Conservation (phyloP, 2,113 vertebrate species). For the Xiphophorus maculatus region DNA sequence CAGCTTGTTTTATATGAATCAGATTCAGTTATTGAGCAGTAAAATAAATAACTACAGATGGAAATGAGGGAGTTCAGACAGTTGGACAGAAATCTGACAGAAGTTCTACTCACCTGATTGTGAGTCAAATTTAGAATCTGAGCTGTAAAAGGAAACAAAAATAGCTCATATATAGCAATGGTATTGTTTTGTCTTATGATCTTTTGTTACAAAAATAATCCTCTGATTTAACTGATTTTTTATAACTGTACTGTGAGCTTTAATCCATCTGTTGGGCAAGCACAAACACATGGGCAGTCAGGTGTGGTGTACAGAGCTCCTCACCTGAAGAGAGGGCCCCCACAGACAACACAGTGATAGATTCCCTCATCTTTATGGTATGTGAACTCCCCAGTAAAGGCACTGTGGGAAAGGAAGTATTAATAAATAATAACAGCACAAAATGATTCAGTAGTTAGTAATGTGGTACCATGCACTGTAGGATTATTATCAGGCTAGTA, state of each 20-base stretch:
- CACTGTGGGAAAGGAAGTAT: slow-evolving; percentile 74
- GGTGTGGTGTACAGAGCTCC: slow-evolving; percentile 3
- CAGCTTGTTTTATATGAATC: no score
- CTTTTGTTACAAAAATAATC: background rate
- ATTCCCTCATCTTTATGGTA: slow-evolving; percentile 89
- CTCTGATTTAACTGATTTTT: no score
- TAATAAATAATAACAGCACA: background rate
- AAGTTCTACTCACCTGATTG: slow-evolving; percentile 88
- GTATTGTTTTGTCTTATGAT: background rate
- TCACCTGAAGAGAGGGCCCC: slow-evolving; percentile 89
- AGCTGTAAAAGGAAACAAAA: slow-evolving; percentile 81
- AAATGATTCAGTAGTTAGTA: background rate
- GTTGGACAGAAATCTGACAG: background rate
- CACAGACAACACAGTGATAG: slow-evolving; percentile 94
- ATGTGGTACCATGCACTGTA: no score
- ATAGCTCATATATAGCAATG: background rate
- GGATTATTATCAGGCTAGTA: no score
- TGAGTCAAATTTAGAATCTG: slow-evolving; percentile 95
- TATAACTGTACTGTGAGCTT: no score
- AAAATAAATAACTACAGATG: no score
- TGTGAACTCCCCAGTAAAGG: slow-evolving; percentile 90
- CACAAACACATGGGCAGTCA: background rate
- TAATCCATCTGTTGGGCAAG: background rate
- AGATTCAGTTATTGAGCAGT: no score
- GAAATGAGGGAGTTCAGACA: no score